Percentiles rank a stretch among this genome's conserved stretches.
Conservation (phyloP, 2,113 vertebrate genomes). For the Chaenocephalus aceratus region DNA sequence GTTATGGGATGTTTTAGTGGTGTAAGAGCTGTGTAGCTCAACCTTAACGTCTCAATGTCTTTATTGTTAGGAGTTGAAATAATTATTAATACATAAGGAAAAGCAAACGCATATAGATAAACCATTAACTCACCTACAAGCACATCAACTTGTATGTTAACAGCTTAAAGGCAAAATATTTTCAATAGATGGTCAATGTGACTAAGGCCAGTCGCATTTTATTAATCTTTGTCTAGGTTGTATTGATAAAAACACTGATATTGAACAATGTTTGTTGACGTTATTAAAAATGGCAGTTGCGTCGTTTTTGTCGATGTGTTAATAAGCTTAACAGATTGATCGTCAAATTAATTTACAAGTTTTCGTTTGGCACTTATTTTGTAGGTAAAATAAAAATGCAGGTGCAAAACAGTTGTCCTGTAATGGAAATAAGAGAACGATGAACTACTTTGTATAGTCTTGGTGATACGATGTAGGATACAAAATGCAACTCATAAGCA, state of each 20-base stretch:
- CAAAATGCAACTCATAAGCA: background rate
- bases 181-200: background rate
- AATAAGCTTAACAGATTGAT: background rate
- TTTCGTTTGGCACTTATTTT: too few species aligned
- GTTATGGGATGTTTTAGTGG: too few species aligned
- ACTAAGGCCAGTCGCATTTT: background rate
- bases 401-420: background rate
- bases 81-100: background rate
- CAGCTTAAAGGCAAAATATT: too few species aligned
- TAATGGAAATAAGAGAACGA: background rate
- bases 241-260: background rate
- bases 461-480: background rate
- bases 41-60: background rate
- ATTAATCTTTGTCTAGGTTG: too few species aligned
- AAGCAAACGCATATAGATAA: background rate
- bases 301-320: background rate
- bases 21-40: background rate
- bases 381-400: too few species aligned
- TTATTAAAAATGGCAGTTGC: background rate
- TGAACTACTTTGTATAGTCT: background rate
- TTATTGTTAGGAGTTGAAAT: background rate
- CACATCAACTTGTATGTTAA: too few species aligned
- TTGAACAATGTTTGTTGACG: background rate
- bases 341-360: too few species aligned
- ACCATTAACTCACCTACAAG: background rate